phyloP scores from a whole-genome alignment of 2,113 vertebrate species.

The Hydrochoerus hydrochaeris region DNA sequence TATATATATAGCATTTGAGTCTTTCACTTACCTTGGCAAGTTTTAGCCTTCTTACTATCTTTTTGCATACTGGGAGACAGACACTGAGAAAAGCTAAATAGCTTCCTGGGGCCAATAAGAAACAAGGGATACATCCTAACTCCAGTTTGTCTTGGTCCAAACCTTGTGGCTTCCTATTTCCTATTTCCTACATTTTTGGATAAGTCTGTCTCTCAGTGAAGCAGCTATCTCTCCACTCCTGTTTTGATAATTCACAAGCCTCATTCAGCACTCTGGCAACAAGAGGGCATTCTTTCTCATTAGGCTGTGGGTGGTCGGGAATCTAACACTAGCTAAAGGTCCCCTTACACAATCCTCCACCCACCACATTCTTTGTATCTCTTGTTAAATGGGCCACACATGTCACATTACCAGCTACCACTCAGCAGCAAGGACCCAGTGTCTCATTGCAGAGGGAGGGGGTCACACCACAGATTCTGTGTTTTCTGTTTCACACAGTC shows the following conservation, averaged over 20 bases:
- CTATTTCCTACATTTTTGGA: not conserved
- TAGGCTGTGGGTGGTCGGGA: not conserved
- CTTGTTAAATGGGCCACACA: not conserved
- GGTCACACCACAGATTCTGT: not conserved
- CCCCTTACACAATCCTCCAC: not conserved
- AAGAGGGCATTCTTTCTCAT: not conserved
- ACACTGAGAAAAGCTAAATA: not conserved
- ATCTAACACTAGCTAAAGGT: not conserved
- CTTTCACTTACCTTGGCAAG: not conserved
- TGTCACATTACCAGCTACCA: rapidly evolving
- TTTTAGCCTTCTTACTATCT: not conserved
- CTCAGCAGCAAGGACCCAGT: not conserved
- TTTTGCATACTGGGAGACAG: not conserved
- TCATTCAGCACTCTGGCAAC: not conserved
- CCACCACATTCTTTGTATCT: not conserved
- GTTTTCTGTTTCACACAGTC: not conserved
- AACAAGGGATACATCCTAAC: not conserved
- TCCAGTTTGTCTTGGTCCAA: not conserved
- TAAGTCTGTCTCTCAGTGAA: not conserved
- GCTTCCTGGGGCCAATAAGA: not conserved
- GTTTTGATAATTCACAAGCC: not conserved
- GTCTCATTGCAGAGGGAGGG: not conserved
- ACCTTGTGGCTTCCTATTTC: not conserved
- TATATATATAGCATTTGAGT: rapidly evolving
- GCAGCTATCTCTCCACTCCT: not conserved